Percentiles rank a stretch among this genome's conserved stretches.
Conservation (phyloP, 2,888 invertebrate genomes). For the Chloromyia formosa region DNA sequence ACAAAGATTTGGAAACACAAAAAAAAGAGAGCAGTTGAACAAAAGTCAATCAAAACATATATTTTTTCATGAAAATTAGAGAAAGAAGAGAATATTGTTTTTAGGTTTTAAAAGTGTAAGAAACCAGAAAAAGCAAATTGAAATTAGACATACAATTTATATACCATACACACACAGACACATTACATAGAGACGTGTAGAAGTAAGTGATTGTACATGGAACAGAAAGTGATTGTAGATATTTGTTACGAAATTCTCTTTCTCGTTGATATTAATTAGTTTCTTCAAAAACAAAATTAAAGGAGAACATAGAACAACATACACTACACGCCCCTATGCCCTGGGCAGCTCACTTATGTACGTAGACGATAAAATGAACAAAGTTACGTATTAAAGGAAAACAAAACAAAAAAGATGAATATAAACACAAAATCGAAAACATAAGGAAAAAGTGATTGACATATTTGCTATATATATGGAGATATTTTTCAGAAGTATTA, state of each 20-base stretch:
- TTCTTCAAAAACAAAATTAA: slow-evolving; percentile 14
- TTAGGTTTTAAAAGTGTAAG: background rate
- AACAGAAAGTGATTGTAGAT: slow-evolving; percentile 4
- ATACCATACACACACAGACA: too few relatives aligned
- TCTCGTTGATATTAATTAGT: slow-evolving; percentile 22
- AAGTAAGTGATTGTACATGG: slow-evolving; percentile 3
- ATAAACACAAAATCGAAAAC: slow-evolving; percentile 11
- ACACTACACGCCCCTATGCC: slow-evolving; percentile 19
- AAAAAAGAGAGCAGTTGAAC: too few relatives aligned
- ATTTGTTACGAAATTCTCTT: background rate
- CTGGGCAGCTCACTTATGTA: slow-evolving; percentile 41
- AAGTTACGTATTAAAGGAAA: background rate
- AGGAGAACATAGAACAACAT: too few relatives aligned
- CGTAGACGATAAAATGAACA: slow-evolving; percentile 6
- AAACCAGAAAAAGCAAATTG: background rate
- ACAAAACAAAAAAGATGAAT: too few relatives aligned
- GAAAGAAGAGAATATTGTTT: background rate
- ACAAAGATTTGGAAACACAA: slow-evolving; percentile 4
- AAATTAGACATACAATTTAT: background rate
- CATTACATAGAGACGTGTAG: too few relatives aligned
- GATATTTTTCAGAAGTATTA: slow-evolving; percentile 42
- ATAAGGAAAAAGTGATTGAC: slow-evolving; percentile 12
- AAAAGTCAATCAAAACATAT: background rate
- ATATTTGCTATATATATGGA: slow-evolving; percentile 6
- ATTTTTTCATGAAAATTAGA: background rate